These are phyloP conservation scores for Cercopithecus mona DNA, from an alignment of 2,113 vertebrate species.

Conservation along the genomic window DNA sequence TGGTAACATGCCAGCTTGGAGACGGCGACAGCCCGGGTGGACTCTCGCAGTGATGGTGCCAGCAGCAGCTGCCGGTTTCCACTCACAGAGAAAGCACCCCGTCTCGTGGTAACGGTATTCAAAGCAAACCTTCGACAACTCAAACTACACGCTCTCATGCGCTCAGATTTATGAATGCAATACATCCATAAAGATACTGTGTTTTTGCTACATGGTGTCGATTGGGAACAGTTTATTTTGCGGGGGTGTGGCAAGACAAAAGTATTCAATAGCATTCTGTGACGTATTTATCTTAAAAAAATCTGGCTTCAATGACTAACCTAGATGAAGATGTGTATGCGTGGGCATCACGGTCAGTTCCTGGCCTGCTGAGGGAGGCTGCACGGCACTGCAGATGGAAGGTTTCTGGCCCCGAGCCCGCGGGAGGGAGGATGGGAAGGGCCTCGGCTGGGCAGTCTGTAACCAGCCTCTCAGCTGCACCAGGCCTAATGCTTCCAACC, in stretches of 20 bases:
- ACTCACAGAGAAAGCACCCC: rapidly evolving
- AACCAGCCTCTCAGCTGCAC: background rate
- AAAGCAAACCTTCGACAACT: background rate
- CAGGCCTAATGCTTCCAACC: background rate
- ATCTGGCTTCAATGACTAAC: background rate
- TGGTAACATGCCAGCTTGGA: rapidly evolving
- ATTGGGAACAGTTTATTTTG: background rate
- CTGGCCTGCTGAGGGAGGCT: background rate
- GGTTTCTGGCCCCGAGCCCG: background rate
- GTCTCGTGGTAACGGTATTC: rapidly evolving
- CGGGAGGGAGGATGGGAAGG: background rate
- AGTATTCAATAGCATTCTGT: background rate
- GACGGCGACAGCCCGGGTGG: background rate
- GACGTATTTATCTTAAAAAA: background rate
- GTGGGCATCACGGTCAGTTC: background rate
- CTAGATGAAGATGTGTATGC: too few species aligned
- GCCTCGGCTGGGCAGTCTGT: background rate
- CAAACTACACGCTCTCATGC: too few species aligned
- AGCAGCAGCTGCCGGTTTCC: background rate
- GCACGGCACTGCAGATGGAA: too few species aligned
- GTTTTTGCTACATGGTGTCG: background rate
- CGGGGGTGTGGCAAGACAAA: background rate
- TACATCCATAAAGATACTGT: background rate
- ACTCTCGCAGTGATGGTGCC: too few species aligned
- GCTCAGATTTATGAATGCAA: background rate